Percentiles rank a stretch among this genome's conserved stretches.
These are phyloP conservation scores for Marisa cornuarietis DNA, from an alignment of 1,140 invertebrate species.

Conservation along the genomic window DNA sequence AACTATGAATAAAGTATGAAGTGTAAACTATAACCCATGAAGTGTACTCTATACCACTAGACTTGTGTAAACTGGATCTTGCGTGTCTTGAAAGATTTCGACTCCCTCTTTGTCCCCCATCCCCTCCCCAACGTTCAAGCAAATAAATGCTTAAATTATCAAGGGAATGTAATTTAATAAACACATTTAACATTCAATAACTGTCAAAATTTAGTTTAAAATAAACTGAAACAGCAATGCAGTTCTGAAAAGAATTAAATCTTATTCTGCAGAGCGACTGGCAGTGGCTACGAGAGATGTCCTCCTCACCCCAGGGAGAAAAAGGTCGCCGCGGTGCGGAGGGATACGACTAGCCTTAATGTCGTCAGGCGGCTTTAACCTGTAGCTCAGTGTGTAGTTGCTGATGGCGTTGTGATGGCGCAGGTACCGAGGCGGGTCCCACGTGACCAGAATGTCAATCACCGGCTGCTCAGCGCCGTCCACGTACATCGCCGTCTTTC, in stretches of 20 bases:
- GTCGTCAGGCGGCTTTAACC: constrained; percentile 17
- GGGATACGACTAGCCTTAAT: not conserved
- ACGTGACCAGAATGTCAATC: constrained; percentile 13
- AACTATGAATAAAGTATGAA: too few species aligned
- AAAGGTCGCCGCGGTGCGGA: not conserved
- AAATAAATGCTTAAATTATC: too few species aligned
- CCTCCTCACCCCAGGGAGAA: constrained; percentile 11
- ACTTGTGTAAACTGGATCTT: too few species aligned
- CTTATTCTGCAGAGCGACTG: not conserved
- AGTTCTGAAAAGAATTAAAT: not conserved
- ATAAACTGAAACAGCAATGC: not conserved
- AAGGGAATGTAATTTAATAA: too few species aligned
- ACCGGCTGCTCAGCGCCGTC: not conserved
- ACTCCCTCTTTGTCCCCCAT: too few species aligned
- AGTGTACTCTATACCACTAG: too few species aligned
- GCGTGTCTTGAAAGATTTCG: too few species aligned
- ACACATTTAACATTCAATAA: too few species aligned
- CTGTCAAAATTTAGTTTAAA: not conserved
- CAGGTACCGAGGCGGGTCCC: constrained; percentile 14
- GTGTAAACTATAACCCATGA: too few species aligned
- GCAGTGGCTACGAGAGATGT: too few species aligned
- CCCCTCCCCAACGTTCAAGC: too few species aligned
- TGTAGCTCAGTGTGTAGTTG: constrained; percentile 21
- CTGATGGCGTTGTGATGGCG: constrained; percentile 20
- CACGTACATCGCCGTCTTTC: constrained; percentile 2